phyloP scores from a whole-genome alignment of 2,797 vertebrate genomes.

The Coendou prehensilis region DNA sequence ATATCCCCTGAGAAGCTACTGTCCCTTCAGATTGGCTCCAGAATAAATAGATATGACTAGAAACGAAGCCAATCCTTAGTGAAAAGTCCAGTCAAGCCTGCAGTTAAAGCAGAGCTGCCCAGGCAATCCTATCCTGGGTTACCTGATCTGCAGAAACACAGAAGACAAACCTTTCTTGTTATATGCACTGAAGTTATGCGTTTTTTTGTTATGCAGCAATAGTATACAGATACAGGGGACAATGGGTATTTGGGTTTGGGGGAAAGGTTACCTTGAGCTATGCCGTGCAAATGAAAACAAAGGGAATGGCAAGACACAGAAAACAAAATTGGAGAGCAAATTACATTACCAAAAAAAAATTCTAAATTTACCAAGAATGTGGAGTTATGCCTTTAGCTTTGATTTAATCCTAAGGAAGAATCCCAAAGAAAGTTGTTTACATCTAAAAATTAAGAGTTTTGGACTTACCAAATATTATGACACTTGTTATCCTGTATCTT shows the following conservation, averaged over 20 bases:
- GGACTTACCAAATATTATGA: slow-evolving; percentile 13
- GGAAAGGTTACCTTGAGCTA: background rate
- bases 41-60: background rate
- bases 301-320: background rate
- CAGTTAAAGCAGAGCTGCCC: background rate
- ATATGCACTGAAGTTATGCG: background rate
- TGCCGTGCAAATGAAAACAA: background rate
- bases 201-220: slow-evolving; percentile 4
- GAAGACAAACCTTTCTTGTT: background rate
- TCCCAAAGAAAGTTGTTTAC: slow-evolving; percentile 22
- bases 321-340: slow-evolving; percentile 8
- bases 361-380: slow-evolving; percentile 18
- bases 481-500: slow-evolving; percentile 9
- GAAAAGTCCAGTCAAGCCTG: background rate
- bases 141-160: background rate
- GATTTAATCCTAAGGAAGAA: background rate
- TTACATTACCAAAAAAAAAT: background rate
- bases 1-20: background rate
- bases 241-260: background rate
- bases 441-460: slow-evolving; percentile 54
- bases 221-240: background rate
- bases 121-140: background rate
- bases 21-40: background rate
- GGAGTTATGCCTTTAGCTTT: slow-evolving; percentile 4
- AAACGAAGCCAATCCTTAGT: background rate